phyloP scores from a whole-genome alignment of 2,888 invertebrate genomes.

The Phyto melanocephala region DNA sequence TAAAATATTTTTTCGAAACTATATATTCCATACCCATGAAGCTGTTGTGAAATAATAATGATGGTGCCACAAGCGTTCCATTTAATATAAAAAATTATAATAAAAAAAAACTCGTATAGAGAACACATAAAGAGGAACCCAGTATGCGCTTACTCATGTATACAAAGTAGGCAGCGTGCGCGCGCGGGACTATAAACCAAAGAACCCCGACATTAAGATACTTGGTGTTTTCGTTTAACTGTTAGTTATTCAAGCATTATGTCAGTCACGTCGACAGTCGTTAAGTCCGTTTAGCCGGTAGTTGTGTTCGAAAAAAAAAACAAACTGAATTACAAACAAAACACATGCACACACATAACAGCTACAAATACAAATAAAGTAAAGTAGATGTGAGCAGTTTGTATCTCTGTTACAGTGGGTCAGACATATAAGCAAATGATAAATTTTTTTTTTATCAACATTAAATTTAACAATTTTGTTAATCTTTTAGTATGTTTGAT shows the following conservation, averaged over 20 bases:
- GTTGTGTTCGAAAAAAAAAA: slow-evolving; percentile 16
- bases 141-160: slow-evolving; percentile 49
- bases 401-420: slow-evolving; percentile 40
- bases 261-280: slow-evolving; percentile 4
- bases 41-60: slow-evolving; percentile 58
- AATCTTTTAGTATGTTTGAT: too few relatives aligned
- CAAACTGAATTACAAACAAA: slow-evolving; percentile 21
- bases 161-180: slow-evolving; percentile 46
- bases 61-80: slow-evolving; percentile 60
- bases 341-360: slow-evolving; percentile 11
- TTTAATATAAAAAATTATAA: slow-evolving; percentile 32
- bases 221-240: not conserved
- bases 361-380: slow-evolving; percentile 10
- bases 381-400: slow-evolving; percentile 40
- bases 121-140: slow-evolving; percentile 34
- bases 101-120: slow-evolving; percentile 13
- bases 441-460: too few relatives aligned
- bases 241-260: slow-evolving; percentile 1
- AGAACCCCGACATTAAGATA: slow-evolving; percentile 55
- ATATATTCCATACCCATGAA: slow-evolving; percentile 55
- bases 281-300: slow-evolving; percentile 54
- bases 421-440: not conserved
- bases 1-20: slow-evolving; percentile 50
- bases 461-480: too few relatives aligned
- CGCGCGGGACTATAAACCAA: slow-evolving; percentile 46